Conservation (phyloP, 2,888 invertebrate species). For the Achlya flavicornis region DNA sequence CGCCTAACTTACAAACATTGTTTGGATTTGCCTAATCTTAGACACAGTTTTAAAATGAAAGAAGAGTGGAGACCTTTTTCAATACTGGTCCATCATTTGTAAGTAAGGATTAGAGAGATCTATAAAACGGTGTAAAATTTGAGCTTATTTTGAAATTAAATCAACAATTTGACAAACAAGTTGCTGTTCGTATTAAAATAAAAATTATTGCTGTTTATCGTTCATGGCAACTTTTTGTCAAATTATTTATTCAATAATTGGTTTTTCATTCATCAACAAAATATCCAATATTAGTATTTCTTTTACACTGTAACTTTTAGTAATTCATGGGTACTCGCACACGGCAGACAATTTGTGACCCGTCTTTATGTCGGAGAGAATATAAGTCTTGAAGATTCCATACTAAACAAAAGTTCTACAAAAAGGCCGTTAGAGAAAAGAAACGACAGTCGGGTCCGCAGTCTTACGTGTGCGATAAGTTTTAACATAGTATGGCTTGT, state of each 20-base stretch:
- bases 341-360: no score
- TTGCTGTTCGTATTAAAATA: background rate
- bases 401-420: no score
- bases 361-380: no score
- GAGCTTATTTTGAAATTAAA: background rate
- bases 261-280: background rate
- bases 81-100: background rate
- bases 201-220: background rate
- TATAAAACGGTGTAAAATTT: background rate
- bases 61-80: background rate
- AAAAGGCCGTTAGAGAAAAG: no score
- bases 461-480: no score
- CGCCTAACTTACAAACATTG: slow-evolving; percentile 4
- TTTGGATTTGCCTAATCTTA: background rate
- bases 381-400: no score
- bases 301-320: no score
- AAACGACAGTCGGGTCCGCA: no score
- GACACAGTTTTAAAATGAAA: background rate
- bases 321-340: no score
- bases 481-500: background rate
- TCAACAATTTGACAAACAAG: background rate
- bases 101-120: slow-evolving; percentile 5
- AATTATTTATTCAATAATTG: background rate
- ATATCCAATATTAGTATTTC: background rate
- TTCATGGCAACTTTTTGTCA: background rate